A percentile compares a stretch with the other conserved stretches of the same genome.
Evolutionary conservation across 2,113 vertebrate species (phyloP).

Genomic region (Miniopterus natalensis): DNA sequence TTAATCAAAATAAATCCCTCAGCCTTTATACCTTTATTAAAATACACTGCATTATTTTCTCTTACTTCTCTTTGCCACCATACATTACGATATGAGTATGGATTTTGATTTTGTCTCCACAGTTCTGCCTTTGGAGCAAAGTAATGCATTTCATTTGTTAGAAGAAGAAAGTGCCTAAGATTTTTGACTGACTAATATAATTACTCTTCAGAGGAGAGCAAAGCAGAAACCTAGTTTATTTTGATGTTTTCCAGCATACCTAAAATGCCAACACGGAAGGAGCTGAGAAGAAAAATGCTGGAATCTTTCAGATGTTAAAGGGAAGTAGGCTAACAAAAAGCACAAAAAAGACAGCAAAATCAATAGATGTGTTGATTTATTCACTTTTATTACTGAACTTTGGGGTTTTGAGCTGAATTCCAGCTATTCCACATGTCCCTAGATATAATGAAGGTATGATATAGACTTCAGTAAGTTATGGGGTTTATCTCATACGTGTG

Average conservation of each 20-base stretch:
- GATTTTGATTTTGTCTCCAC: slow-evolving; percentile 76
- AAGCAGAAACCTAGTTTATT: slow-evolving; percentile 82
- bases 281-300: slow-evolving; percentile 73
- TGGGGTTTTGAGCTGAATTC: slow-evolving; percentile 75
- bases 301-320: slow-evolving; percentile 71
- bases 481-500: slow-evolving; percentile 83
- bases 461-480: slow-evolving; percentile 83
- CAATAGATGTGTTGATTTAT: slow-evolving; percentile 80
- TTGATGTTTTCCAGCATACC: slow-evolving; percentile 73
- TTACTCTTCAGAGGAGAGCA: slow-evolving; percentile 65
- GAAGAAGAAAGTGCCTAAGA: slow-evolving; percentile 60
- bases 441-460: slow-evolving; percentile 86
- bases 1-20: slow-evolving; percentile 36
- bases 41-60: slow-evolving; percentile 65
- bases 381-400: slow-evolving; percentile 84
- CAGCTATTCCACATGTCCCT: slow-evolving; percentile 79
- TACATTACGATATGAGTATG: slow-evolving; percentile 62
- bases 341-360: slow-evolving; percentile 74
- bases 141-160: slow-evolving; percentile 72
- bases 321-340: slow-evolving; percentile 78
- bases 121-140: slow-evolving; percentile 72
- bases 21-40: slow-evolving; percentile 62
- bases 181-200: slow-evolving; percentile 74
- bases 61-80: slow-evolving; percentile 68
- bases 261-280: slow-evolving; percentile 75